Evolutionary conservation across 2,888 invertebrate species (phyloP), one percentile per base, ranked within the genome.

Genomic region (Ceramica pisi): DNA sequence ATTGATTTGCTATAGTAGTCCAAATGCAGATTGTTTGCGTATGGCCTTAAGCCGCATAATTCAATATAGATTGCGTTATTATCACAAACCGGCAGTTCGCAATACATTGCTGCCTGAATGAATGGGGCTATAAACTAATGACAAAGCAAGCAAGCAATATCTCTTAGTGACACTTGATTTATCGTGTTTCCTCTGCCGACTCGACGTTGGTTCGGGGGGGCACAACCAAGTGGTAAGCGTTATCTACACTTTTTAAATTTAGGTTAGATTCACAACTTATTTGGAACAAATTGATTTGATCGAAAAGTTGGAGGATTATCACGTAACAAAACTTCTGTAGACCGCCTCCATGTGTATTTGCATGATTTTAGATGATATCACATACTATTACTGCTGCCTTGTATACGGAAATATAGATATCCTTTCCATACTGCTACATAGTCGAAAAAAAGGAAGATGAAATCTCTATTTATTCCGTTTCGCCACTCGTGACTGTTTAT

Each of bases 91-190:
- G 38, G 63, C 31, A 71, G 61, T 65, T 71, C 26, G 48, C 46
- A 53, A 73, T 69, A 63, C 72, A 80, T 78, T 56, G 51, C 63
- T 70, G 57, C 14, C 31, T 38, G 6, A 12, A 41, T 56, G 14
- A 71, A 59, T 44, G 67, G 50, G 48, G 56, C 51, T 31, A 74
- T 71, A 75, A 77, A 77, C 76, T 77, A 78, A 75, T 76, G 72
- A 41, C 56, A 74, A 77, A 71, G 61, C 75, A 71, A 85, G 73
- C 81, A 83, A 83, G 83, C 85, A 86, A 88, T 90, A 86, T 84
- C 86, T 88, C 89, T 79, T 69, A 48, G 81, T 74, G 88, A 85
- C 88, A 86, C 77, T 75, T 88, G 87, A 90, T 90, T 89, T 87
- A 89, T 89, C 55, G 80, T 62, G 77, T 85, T 87, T 86, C 87